Base-by-base conservation (phyloP, 2,888 invertebrate species). In the Dryadula phaetusa region DNA sequence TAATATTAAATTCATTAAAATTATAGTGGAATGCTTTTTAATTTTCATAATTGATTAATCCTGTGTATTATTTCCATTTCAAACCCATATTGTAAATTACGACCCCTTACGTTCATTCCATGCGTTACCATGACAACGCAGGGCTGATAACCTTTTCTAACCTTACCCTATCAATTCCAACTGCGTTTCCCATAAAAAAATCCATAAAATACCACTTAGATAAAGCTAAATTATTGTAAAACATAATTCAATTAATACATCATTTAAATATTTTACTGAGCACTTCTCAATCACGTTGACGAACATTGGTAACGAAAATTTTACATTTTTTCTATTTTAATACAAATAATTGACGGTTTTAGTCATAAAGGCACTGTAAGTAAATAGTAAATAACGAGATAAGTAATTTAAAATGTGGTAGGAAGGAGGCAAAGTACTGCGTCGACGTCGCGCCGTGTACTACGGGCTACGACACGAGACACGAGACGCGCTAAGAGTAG, bases 391-490 rank as follows among this genome's bases (percentile, higher is more conserved):
- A n/a, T 28, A 16, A 32, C 44, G 44, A 16, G 56, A 46, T 37
- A 46, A 64, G 20, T 37, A 28, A 28, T 32, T 28, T 32, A 42
- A 56, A 12, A 32, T 16, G 3, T n/a, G 8, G 16, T 28, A 49
- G 16, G n/a, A 28, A 16, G 37, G 3, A 28, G 10, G 28, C 52
- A 16, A 28, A 52, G 68, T 64, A 54, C 49, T 49, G 37, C 60
- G 25, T 25, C 37, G 54, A 49, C 67, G 66, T 42, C 62, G 62
- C 66, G 66, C 58, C 66, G 68, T 66, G 64, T 54, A 62, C 66
- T 53, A 37, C 37, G 37, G 37, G 37, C 37, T 37, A 37, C 62
- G 34, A 46, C 18, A 28, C 12, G 37, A 32, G 32, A 37, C 49
- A 44, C 40, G 25, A 46, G 12, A 25, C 53, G 53, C n/a, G 18